These are phyloP conservation scores for Pteromalus puparum DNA, from an alignment of 1,140 invertebrate species.

Conservation along the genomic window DNA sequence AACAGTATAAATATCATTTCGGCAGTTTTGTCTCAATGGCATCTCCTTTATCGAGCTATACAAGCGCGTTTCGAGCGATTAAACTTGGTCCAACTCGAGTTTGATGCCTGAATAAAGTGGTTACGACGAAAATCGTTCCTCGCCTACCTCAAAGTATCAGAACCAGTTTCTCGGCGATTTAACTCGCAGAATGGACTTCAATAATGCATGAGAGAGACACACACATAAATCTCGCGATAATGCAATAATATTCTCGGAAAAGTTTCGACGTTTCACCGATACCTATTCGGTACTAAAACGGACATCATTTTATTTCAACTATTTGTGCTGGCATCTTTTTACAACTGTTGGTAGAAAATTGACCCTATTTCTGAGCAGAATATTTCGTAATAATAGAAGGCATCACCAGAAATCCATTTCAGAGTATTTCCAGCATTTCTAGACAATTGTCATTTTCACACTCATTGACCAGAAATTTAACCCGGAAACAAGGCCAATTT, in stretches of 20 bases:
- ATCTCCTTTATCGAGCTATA: not conserved
- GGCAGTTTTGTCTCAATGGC: not conserved
- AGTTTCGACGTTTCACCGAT: not conserved
- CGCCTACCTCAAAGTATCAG: not conserved
- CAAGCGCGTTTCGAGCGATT: conserved; percentile 2
- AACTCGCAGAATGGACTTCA: conserved; percentile 17
- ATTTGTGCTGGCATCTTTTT: too few species aligned
- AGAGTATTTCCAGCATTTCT: too few species aligned
- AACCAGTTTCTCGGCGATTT: conserved; percentile 1
- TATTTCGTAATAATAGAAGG: too few species aligned
- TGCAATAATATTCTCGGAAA: not conserved
- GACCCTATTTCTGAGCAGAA: too few species aligned
- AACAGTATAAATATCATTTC: too few species aligned
- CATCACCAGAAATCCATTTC: too few species aligned
- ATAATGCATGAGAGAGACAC: not conserved
- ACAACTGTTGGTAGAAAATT: too few species aligned
- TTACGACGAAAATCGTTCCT: not conserved
- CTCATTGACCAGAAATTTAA: too few species aligned
- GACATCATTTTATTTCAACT: too few species aligned
- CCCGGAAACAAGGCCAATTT: too few species aligned
- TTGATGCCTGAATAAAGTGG: not conserved
- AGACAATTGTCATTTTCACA: too few species aligned
- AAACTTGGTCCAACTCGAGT: conserved; percentile 10
- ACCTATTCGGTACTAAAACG: too few species aligned
- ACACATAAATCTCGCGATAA: not conserved